Percentiles rank a stretch among this genome's conserved stretches.
Conservation (phyloP, 2,797 vertebrate species). For the Clarias fuscus region DNA sequence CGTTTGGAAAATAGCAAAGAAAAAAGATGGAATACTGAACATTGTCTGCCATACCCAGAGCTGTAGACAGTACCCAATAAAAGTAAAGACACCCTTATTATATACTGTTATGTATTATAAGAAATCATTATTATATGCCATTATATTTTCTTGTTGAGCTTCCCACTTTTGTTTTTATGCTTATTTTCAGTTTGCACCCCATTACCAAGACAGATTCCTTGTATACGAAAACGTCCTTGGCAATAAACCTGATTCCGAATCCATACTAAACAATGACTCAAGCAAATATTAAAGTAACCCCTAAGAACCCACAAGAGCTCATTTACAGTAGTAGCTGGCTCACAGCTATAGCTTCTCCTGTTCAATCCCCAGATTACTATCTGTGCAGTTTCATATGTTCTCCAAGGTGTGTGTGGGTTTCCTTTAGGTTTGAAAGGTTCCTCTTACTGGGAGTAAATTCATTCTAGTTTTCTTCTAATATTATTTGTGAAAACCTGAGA, state of each 20-base stretch:
- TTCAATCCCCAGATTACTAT: background rate
- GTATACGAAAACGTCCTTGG: no score
- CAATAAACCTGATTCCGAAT: no score
- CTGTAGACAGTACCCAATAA: background rate
- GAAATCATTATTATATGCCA: no score
- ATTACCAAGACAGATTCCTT: no score
- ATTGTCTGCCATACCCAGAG: background rate
- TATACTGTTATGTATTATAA: no score
- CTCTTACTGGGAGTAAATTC: background rate
- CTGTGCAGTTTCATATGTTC: background rate
- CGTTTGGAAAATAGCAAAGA: background rate
- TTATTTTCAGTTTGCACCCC: no score
- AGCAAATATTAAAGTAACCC: background rate
- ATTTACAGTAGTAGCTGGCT: background rate
- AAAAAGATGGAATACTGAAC: background rate
- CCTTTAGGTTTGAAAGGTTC: background rate
- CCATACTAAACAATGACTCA: background rate
- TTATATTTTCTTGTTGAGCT: no score
- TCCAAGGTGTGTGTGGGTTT: background rate
- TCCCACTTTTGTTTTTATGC: no score
- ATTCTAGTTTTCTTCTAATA: background rate
- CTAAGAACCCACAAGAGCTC: background rate
- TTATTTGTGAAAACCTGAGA: background rate
- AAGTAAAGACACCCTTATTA: background rate
- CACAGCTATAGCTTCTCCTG: background rate